Conservation (phyloP, 2,113 vertebrate genomes). For the Chamaetylas fuelleborni region DNA sequence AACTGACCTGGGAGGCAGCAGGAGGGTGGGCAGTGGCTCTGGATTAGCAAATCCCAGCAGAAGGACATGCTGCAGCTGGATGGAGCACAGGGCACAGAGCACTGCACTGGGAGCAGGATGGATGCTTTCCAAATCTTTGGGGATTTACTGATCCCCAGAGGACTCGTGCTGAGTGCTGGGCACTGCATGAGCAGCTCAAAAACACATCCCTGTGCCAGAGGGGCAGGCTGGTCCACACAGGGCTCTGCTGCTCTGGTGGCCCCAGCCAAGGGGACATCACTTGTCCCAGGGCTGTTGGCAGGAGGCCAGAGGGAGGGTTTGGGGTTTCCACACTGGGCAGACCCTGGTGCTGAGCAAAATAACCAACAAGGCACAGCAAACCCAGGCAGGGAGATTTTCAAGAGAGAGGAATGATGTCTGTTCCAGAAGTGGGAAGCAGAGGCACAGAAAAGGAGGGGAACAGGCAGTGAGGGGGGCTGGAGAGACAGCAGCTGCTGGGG, state of each 20-base stretch:
- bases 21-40: too few species aligned
- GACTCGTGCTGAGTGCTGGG: too few species aligned
- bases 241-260: neutral
- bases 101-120: too few species aligned
- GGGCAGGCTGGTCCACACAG: neutral
- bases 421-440: too few species aligned
- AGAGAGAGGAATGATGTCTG: neutral
- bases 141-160: too few species aligned
- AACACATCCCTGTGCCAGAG: too few species aligned
- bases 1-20: too few species aligned
- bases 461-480: rapidly evolving
- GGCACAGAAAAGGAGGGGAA: neutral
- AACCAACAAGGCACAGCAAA: neutral
- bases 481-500: neutral
- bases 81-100: too few species aligned
- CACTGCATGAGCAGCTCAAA: too few species aligned
- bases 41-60: too few species aligned
- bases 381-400: neutral
- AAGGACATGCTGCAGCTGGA: too few species aligned
- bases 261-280: neutral
- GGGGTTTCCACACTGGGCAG: neutral
- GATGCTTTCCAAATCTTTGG: too few species aligned
- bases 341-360: neutral
- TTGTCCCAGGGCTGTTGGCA: neutral
- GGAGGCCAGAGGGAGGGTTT: neutral